A percentile compares a stretch with the other conserved stretches of the same genome.
These are phyloP conservation scores for Eristalis pertinax DNA, from an alignment of 2,888 invertebrate species.

Conservation along the genomic window DNA sequence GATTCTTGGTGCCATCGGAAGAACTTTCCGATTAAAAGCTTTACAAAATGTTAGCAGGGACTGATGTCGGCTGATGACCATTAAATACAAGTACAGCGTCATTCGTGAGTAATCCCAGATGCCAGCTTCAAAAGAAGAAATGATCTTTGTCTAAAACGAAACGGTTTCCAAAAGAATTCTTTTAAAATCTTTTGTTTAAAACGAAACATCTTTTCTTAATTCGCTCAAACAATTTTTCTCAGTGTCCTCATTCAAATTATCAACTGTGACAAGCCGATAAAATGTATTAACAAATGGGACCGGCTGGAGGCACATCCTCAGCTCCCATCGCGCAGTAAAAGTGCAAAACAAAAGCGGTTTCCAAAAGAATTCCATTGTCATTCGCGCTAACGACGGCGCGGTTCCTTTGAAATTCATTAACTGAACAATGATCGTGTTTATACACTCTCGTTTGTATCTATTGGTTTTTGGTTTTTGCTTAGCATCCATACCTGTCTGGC, in stretches of 20 bases:
- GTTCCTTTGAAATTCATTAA: conserved; percentile 70
- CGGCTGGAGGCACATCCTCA: neutral
- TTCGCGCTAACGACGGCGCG: conserved; percentile 60
- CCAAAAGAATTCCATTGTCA: conserved; percentile 37
- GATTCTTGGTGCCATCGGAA: no score
- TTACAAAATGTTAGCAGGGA: no score
- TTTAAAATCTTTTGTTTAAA: no score
- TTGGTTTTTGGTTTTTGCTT: conserved; percentile 3
- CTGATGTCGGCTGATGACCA: no score
- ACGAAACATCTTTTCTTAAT: neutral
- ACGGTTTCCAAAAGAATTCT: no score
- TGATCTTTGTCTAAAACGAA: no score
- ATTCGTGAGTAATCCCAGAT: no score
- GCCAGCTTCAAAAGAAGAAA: no score
- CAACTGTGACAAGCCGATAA: conserved; percentile 8
- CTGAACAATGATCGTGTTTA: conserved; percentile 30
- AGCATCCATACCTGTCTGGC: conserved; percentile 48
- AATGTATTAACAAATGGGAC: neutral
- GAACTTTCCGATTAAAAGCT: no score
- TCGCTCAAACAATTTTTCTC: neutral
- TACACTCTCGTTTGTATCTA: neutral
- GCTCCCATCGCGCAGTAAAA: neutral
- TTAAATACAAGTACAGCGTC: no score
- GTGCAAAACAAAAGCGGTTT: conserved; percentile 1
- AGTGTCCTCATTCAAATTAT: neutral